phyloP scores from a whole-genome alignment of 2,113 vertebrate species.

The Trematocara nigrifrons region DNA sequence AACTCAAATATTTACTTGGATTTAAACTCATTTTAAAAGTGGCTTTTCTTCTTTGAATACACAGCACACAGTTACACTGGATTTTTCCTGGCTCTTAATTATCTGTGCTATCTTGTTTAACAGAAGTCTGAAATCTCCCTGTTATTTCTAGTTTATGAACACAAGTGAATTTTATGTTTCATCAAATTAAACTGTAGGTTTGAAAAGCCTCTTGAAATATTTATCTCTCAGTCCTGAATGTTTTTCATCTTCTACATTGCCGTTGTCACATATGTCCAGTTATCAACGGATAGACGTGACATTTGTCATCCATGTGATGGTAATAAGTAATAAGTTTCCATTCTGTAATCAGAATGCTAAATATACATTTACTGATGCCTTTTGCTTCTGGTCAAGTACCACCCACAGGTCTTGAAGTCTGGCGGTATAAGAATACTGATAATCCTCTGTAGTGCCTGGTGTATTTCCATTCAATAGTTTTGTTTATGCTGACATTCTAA shows the following conservation, averaged over 20 bases:
- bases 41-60: neutral
- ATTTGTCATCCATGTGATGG: neutral
- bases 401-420: neutral
- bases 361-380: neutral
- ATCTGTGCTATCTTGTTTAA: neutral
- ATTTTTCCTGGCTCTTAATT: neutral
- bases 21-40: neutral
- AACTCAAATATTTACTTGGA: neutral
- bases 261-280: neutral
- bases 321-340: neutral
- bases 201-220: neutral
- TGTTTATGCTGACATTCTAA: neutral
- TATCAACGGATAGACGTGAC: neutral
- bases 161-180: neutral
- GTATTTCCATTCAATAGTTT: neutral
- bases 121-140: neutral
- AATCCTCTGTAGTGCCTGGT: neutral
- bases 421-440: neutral
- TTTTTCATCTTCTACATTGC: neutral
- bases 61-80: neutral
- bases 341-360: neutral
- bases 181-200: neutral
- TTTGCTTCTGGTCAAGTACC: neutral
- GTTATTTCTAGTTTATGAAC: neutral
- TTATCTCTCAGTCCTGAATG: neutral